Evolutionary conservation across 2,888 invertebrate species (phyloP).

Genomic region (Perdita meconis): DNA sequence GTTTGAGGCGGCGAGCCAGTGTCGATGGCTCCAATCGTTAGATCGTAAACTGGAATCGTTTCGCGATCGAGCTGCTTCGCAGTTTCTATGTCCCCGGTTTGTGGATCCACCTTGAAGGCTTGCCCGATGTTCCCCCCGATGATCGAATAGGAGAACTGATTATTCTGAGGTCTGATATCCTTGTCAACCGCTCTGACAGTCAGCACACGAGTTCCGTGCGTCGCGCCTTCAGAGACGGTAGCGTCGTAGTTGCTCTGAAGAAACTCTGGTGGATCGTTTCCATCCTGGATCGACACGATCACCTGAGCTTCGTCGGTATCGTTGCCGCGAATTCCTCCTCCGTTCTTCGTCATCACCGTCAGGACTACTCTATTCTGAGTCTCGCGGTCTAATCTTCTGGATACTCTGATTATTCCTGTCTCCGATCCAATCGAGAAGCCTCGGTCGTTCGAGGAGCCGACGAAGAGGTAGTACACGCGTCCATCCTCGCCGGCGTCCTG

Average conservation of each 20-base stretch:
- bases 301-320: conserved; percentile 98
- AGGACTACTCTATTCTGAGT: conserved; percentile 95
- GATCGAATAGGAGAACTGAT: conserved; percentile 96
- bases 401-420: conserved; percentile 93
- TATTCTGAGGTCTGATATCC: conserved; percentile 95
- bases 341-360: conserved; percentile 97
- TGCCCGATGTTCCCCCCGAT: conserved; percentile 93
- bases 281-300: conserved; percentile 96
- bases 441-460: conserved; percentile 96
- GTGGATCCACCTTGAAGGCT: conserved; percentile 94
- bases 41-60: conserved; percentile 89
- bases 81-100: conserved; percentile 93
- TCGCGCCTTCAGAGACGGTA: conserved; percentile 92
- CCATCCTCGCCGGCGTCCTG: conserved; percentile 95
- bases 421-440: conserved; percentile 94
- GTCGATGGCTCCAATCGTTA: conserved; percentile 94
- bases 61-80: conserved; percentile 92
- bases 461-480: conserved; percentile 95
- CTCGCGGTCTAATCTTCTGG: conserved; percentile 92
- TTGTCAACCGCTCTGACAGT: conserved; percentile 95
- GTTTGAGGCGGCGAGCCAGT: conserved; percentile 95
- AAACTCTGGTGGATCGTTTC: conserved; percentile 98
- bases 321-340: conserved; percentile 96
- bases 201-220: conserved; percentile 89
- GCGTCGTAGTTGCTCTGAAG: conserved; percentile 91